These are phyloP conservation scores for Lepilemur septentrionalis DNA, from an alignment of 2,797 vertebrate species.

Conservation along the genomic window DNA sequence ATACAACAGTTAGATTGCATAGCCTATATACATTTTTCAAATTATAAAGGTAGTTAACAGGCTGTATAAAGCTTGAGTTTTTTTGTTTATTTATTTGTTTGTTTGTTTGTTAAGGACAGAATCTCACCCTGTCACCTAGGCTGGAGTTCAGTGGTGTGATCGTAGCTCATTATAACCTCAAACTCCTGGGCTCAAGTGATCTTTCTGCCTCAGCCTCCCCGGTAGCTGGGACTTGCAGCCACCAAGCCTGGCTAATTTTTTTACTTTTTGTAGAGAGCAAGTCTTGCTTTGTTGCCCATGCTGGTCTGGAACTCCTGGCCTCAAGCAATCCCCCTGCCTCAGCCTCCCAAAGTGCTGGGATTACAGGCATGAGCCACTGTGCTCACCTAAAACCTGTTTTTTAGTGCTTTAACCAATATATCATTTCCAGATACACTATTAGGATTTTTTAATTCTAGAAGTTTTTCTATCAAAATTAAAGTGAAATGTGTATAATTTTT, in stretches of 20 bases:
- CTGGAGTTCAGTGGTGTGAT: background rate
- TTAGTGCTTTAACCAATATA: background rate
- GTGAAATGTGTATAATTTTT: background rate
- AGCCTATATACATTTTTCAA: background rate
- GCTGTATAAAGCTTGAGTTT: background rate
- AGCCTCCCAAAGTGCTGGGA: background rate
- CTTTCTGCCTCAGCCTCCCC: background rate
- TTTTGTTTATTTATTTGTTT: background rate
- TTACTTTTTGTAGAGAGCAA: background rate
- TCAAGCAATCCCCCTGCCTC: background rate
- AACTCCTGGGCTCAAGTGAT: background rate
- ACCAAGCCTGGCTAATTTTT: background rate
- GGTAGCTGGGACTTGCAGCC: background rate
- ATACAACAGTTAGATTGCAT: background rate
- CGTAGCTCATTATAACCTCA: background rate
- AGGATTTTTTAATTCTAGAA: background rate
- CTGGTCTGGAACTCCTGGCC: background rate
- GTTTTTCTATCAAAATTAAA: slow-evolving; percentile 1
- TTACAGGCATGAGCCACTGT: background rate
- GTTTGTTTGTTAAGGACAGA: background rate
- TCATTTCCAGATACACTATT: background rate
- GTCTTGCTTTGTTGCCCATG: background rate
- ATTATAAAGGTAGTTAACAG: background rate
- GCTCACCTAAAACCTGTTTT: background rate
- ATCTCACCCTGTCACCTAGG: background rate